Evolutionary conservation across 2,113 vertebrate species (phyloP), one percentile per base, ranked within the genome.

Genomic region (Xyrauchen texanus): DNA sequence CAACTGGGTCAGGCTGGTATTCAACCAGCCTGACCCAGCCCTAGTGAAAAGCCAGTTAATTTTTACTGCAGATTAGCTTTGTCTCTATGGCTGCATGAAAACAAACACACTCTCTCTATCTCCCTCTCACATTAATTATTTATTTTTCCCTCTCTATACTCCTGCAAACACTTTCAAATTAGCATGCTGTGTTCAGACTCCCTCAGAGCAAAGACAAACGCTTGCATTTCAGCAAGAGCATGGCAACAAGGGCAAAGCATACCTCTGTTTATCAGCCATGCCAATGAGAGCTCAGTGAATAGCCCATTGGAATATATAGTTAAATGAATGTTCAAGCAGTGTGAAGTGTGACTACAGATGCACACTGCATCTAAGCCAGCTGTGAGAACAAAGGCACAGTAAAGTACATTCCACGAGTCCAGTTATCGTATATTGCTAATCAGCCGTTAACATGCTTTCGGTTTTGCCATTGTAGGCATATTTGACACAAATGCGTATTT

Each of bases 381-480:
- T 44, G 61, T 81, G 21, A 77, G 66, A 82, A 68, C 79, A 73
- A 60, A 84, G 76, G 82, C 74, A 73, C 80, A 77, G 82, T 66
- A 78, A 74, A 63, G 67, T 8, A 42, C 44, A 1, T 82, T 88
- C 83, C 84, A 16, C 3, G 83, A 63, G 82, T 64, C 12, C n/a
- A 15, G 13, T 58, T 81, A 86, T 90, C 88, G 88, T 84, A 81
- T 80, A 76, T 68, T 86, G 86, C 85, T 92, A 92, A 92, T 90
- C 90, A 88, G 86, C 84, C 89, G 83, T 90, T 87, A 84, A 10
- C 8, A 53, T 53, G 51, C 51, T 10, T 53, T 34, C 21, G 1
- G 21, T 34, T 34, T 34, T 34, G 21, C 21, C 21, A 34, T 1
- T 34, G 21, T 34, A 34, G 21, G 21, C 21, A 34, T 34, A 34